A percentile compares a stretch with the other conserved stretches of the same genome.
These are phyloP conservation scores for Eulemur rufifrons DNA, from an alignment of 2,113 vertebrate species.

Conservation along the genomic window DNA sequence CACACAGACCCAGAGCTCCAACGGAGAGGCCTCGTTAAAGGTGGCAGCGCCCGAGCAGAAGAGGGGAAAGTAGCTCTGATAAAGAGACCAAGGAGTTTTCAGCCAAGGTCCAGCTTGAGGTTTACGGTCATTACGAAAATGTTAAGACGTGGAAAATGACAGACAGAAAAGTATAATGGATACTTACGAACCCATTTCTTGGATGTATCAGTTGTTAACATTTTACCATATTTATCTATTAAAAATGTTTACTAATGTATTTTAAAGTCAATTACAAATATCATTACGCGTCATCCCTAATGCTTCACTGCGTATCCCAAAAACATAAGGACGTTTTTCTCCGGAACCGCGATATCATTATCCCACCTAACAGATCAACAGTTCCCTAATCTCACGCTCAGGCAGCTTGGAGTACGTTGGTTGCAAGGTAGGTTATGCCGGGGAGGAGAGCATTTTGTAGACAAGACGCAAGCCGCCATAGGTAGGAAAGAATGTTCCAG, in stretches of 20 bases:
- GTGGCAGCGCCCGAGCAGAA: accelerated
- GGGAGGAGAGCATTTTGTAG: not conserved
- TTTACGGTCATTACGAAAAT: not conserved
- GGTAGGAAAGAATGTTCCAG: not conserved
- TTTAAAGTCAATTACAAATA: not conserved
- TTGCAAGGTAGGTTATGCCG: not conserved
- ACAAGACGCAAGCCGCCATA: not conserved
- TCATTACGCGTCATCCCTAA: not conserved
- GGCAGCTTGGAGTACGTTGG: slow-evolving; percentile 5
- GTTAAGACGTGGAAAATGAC: not conserved
- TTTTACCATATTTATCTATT: not conserved
- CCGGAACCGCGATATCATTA: not conserved
- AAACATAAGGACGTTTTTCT: not conserved
- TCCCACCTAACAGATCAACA: not conserved
- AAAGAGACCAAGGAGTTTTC: not conserved
- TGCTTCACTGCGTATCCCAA: not conserved
- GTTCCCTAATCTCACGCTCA: not conserved
- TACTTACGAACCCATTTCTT: not conserved
- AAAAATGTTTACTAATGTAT: not conserved
- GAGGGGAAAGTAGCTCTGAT: not conserved
- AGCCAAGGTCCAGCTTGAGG: not conserved
- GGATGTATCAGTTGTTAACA: not conserved
- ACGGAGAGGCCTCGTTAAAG: accelerated
- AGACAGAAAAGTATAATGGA: not conserved
- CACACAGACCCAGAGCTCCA: not conserved